Percentiles rank a stretch among this genome's conserved stretches.
phyloP scores from a whole-genome alignment of 2,797 vertebrate species.

The Sebastes paucispinis region DNA sequence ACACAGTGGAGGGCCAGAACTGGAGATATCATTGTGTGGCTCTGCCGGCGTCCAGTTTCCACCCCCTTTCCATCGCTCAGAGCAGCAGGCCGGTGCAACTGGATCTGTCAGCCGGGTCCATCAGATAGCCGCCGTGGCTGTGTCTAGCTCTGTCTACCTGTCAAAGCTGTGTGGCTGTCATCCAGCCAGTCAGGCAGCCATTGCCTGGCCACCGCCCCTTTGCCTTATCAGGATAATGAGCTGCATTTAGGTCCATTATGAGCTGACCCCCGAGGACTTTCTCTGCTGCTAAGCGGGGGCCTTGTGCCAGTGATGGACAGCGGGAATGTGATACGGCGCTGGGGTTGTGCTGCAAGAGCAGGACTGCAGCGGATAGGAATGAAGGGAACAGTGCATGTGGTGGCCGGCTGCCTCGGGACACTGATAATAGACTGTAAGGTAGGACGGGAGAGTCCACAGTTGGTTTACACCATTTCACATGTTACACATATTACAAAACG shows the following conservation, averaged over 20 bases:
- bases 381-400: slow-evolving; percentile 24
- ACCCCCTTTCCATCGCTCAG: slow-evolving; percentile 54
- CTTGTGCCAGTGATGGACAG: slow-evolving; percentile 78
- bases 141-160: slow-evolving; percentile 73
- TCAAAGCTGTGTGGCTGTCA: slow-evolving; percentile 72
- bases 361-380: slow-evolving; percentile 30
- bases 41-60: slow-evolving; percentile 73
- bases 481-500: not conserved
- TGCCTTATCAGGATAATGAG: slow-evolving; percentile 83
- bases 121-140: slow-evolving; percentile 74
- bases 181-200: slow-evolving; percentile 73
- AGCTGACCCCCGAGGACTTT: slow-evolving; percentile 79
- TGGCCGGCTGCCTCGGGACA: slow-evolving; percentile 15
- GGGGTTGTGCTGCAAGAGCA: slow-evolving; percentile 23
- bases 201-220: slow-evolving; percentile 64
- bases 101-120: slow-evolving; percentile 75
- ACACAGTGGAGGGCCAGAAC: slow-evolving; percentile 55
- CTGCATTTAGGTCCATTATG: slow-evolving; percentile 81
- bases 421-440: not conserved
- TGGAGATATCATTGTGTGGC: slow-evolving; percentile 75
- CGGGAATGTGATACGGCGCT: slow-evolving; percentile 68
- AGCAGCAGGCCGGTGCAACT: slow-evolving; percentile 66
- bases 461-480: not conserved
- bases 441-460: not conserved
- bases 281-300: slow-evolving; percentile 74